Evolutionary conservation across 2,797 vertebrate genomes (phyloP).

Genomic region (Graptemys geographica): DNA sequence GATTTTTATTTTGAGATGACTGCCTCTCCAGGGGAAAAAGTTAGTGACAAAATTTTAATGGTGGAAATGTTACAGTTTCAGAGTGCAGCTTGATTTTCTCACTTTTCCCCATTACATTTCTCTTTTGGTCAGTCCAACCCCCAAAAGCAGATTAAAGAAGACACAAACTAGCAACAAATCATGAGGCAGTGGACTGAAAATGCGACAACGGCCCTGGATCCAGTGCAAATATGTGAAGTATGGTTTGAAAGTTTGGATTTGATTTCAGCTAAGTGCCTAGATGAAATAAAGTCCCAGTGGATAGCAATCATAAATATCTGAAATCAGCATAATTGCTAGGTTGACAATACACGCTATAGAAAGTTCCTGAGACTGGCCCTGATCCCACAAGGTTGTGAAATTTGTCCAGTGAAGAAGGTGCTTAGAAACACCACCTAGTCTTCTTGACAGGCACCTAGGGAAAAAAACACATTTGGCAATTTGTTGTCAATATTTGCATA

Average conservation of each 20-base stretch:
- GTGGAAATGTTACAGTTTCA: neutral
- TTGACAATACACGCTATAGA: constrained; percentile 42
- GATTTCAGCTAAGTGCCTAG: constrained; percentile 32
- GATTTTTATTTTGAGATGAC: neutral
- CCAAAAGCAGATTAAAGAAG: constrained; percentile 55
- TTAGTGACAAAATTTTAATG: constrained; percentile 11
- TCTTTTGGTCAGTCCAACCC: constrained; percentile 44
- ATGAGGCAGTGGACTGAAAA: constrained; percentile 20
- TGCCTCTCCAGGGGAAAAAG: constrained; percentile 2
- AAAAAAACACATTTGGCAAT: constrained; percentile 76
- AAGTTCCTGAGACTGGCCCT: constrained; percentile 40
- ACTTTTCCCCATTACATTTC: constrained; percentile 56
- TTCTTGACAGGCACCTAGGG: constrained; percentile 52
- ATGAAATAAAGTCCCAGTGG: constrained; percentile 48
- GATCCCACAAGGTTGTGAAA: constrained; percentile 58
- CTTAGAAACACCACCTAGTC: constrained; percentile 70
- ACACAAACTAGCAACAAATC: constrained; percentile 58
- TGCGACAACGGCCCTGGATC: constrained; percentile 33
- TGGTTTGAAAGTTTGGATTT: constrained; percentile 48
- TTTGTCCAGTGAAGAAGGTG: constrained; percentile 62
- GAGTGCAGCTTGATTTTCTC: constrained; percentile 57
- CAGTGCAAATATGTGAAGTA: constrained; percentile 40
- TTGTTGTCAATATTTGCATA: constrained; percentile 80
- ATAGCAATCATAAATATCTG: constrained; percentile 32
- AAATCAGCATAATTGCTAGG: constrained; percentile 12